Conservation (phyloP, 2,888 invertebrate genomes). For the Gerris lacustris region DNA sequence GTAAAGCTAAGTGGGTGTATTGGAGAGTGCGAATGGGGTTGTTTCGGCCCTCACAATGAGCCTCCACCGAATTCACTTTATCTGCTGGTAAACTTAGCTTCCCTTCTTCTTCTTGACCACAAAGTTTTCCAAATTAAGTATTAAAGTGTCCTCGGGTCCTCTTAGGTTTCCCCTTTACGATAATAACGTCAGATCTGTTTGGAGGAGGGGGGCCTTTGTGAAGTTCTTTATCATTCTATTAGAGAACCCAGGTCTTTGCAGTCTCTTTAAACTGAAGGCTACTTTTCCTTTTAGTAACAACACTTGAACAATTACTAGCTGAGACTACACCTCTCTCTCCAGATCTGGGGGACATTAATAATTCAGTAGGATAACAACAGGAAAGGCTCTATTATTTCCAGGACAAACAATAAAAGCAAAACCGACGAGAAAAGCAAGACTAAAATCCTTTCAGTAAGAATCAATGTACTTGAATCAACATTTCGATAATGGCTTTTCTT, state of each 20-base stretch:
- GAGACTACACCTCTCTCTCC: neutral
- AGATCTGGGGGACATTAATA: neutral
- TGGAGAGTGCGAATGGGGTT: neutral
- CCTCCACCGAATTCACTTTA: neutral
- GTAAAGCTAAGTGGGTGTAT: constrained; percentile 3
- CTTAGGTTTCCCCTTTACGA: neutral
- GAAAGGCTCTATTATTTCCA: too few species aligned
- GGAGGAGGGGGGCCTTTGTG: neutral
- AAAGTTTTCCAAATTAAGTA: neutral
- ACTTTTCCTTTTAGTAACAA: neutral
- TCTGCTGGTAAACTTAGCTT: neutral
- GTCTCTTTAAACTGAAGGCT: neutral
- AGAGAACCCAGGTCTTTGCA: neutral
- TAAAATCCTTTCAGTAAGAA: too few species aligned
- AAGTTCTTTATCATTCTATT: constrained; percentile 1
- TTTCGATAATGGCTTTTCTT: too few species aligned
- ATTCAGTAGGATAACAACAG: neutral
- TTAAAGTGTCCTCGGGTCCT: neutral
- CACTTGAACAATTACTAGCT: neutral
- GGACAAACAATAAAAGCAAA: too few species aligned
- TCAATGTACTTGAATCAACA: too few species aligned
- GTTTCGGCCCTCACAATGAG: neutral
- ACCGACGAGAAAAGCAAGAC: too few species aligned
- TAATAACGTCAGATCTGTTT: neutral
- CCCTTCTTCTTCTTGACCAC: neutral